Evolutionary conservation across 2,797 vertebrate genomes (phyloP).

Genomic region (Monodelphis domestica): DNA sequence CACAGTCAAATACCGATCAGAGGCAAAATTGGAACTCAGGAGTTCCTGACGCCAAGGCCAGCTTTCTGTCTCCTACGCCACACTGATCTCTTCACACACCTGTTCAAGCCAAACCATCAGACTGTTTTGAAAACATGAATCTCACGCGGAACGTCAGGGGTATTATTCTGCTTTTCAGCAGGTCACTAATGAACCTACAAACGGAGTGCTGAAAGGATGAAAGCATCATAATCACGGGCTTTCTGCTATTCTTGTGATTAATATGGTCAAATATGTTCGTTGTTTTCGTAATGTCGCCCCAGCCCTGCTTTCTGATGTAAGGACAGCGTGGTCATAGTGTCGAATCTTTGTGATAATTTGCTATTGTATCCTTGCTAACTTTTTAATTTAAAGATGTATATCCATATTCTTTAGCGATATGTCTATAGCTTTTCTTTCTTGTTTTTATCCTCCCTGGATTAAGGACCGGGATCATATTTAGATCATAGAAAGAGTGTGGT

Average conservation of each 20-base stretch:
- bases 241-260: neutral
- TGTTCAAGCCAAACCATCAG: neutral
- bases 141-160: slow-evolving; percentile 15
- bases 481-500: neutral
- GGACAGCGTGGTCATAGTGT: neutral
- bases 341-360: neutral
- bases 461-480: neutral
- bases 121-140: slow-evolving; percentile 17
- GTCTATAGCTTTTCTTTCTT: neutral
- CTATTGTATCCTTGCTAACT: neutral
- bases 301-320: neutral
- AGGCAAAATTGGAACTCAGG: neutral
- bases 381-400: neutral
- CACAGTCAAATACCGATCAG: neutral
- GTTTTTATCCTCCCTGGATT: neutral
- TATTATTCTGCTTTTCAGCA: slow-evolving; percentile 35
- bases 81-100: neutral
- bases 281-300: neutral
- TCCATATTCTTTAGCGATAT: neutral
- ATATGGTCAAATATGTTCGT: neutral
- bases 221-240: neutral
- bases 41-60: neutral
- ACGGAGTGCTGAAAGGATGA: neutral
- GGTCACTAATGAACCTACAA: neutral
- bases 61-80: neutral